Evolutionary conservation across 2,888 invertebrate genomes (phyloP).

Genomic region (Lypha dubia): DNA sequence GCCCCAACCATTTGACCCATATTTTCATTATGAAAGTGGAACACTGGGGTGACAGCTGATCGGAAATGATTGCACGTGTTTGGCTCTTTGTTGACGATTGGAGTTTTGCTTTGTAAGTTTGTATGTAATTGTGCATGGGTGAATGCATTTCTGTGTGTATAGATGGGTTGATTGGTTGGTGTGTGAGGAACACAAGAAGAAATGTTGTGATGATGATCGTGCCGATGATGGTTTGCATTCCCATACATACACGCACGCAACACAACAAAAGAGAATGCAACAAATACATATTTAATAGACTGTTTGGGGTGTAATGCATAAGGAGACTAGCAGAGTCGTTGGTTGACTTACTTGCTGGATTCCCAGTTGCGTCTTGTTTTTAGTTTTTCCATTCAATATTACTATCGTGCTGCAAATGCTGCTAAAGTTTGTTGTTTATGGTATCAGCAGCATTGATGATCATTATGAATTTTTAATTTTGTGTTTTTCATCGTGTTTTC

Average conservation of each 20-base stretch:
- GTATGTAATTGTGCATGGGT: conserved; percentile 33
- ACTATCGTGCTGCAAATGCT: conserved; percentile 33
- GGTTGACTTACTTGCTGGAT: conserved; percentile 7
- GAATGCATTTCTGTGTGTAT: conserved; percentile 22
- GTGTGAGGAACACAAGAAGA: conserved; percentile 39
- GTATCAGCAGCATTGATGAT: conserved; percentile 42
- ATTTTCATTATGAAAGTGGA: conserved; percentile 79
- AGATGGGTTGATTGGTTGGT: not conserved
- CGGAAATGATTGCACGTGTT: conserved; percentile 73
- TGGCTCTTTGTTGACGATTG: conserved; percentile 63
- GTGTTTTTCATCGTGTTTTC: conserved; percentile 32
- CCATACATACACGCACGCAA: not conserved
- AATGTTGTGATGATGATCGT: conserved; percentile 52
- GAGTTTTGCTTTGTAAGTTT: conserved; percentile 57
- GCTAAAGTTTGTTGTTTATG: conserved; percentile 40
- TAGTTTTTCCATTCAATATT: conserved; percentile 11
- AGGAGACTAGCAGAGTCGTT: conserved; percentile 30
- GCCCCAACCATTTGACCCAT: conserved; percentile 80
- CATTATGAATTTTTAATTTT: conserved; percentile 48
- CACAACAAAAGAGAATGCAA: conserved; percentile 2
- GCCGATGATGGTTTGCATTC: conserved; percentile 43
- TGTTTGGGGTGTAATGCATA: conserved; percentile 11
- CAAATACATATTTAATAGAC: not conserved
- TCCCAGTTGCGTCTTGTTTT: conserved; percentile 25
- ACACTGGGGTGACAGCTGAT: conserved; percentile 81